Evolutionary conservation across 1,140 invertebrate genomes (phyloP).

Genomic region (Armadillidium nasatum): DNA sequence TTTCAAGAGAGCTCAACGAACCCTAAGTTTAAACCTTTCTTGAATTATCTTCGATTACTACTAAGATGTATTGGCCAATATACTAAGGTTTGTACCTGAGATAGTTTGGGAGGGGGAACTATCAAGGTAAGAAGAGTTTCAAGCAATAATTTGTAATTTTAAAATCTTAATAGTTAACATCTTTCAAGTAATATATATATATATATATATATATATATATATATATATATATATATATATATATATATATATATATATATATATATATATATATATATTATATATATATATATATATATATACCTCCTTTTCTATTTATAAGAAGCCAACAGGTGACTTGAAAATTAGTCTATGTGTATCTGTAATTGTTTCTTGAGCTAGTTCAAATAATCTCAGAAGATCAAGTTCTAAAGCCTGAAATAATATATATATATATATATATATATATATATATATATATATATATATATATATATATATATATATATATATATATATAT

Average conservation of each 20-base stretch:
- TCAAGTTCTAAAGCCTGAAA: conserved; percentile 79
- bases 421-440: conserved; percentile 10
- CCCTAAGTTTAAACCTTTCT: no score
- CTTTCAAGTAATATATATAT: neutral
- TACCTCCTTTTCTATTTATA: conserved; percentile 55
- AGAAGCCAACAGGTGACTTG: conserved; percentile 79
- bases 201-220: neutral
- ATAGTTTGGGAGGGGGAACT: no score
- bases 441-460: conserved; percentile 18
- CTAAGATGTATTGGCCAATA: no score
- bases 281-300: conserved; percentile 1
- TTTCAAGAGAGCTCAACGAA: no score
- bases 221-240: conserved; percentile 10
- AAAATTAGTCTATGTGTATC: conserved; percentile 82
- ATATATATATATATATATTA: conserved; percentile 11
- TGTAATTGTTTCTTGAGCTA: conserved; percentile 70
- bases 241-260: conserved; percentile 15
- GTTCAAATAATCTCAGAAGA: conserved; percentile 73
- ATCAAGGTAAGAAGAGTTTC: no score
- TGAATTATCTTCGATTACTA: no score
- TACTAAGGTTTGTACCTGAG: no score
- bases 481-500: conserved; percentile 11
- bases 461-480: conserved; percentile 8
- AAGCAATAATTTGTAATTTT: no score
- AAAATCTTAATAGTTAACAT: no score